Percentiles rank a stretch among this genome's conserved stretches.
phyloP scores from a whole-genome alignment of 2,113 vertebrate species.

The Spilogale gracilis region DNA sequence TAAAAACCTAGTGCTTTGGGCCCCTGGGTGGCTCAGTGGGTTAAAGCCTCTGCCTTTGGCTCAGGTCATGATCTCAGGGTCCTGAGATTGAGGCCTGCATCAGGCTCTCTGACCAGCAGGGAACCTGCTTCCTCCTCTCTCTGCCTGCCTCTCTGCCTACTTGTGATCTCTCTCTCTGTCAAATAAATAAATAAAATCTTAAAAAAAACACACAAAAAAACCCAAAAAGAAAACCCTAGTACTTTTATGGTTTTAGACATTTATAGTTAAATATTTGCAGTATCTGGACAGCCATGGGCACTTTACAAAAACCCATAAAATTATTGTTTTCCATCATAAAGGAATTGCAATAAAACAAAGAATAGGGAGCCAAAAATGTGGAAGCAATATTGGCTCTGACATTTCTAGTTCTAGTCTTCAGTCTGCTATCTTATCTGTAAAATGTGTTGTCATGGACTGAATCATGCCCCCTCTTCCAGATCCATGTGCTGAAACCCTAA shows the following conservation, averaged over 20 bases:
- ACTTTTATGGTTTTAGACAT: background rate
- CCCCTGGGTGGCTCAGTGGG: too few relatives aligned
- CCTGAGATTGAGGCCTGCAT: too few relatives aligned
- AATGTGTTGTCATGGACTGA: background rate
- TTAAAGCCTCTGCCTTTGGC: too few relatives aligned
- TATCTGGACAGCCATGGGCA: background rate
- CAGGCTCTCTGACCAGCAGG: too few relatives aligned
- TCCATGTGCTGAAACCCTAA: background rate
- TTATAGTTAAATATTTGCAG: background rate
- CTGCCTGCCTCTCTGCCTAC: too few relatives aligned
- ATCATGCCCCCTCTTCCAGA: background rate
- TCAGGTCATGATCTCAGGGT: too few relatives aligned
- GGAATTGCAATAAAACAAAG: background rate
- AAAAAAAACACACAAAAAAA: too few relatives aligned
- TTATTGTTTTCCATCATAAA: background rate
- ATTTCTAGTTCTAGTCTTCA: background rate
- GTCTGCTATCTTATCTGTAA: background rate
- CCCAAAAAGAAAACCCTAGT: background rate
- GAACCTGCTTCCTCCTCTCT: too few relatives aligned
- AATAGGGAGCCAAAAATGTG: background rate
- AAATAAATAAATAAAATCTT: too few relatives aligned
- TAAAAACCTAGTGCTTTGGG: background rate
- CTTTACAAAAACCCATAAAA: background rate
- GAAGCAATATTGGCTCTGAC: too few relatives aligned
- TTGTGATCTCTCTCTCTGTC: too few relatives aligned